Conservation (phyloP, 1,140 invertebrate genomes). For the Gryon sp. region DNA sequence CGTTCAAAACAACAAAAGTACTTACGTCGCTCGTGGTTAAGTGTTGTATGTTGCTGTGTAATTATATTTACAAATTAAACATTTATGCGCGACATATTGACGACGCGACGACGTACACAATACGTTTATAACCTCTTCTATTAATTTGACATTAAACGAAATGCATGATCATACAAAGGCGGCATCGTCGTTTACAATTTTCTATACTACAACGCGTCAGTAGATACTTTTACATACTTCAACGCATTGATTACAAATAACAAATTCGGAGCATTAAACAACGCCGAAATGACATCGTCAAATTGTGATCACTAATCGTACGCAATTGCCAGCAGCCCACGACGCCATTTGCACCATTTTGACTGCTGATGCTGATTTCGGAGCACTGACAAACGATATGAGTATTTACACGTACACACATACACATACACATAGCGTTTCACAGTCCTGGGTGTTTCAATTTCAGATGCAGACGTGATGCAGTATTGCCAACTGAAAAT, state of each 20-base stretch:
- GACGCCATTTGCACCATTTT: constrained; percentile 30
- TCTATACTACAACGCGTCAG: neutral
- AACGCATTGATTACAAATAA: too few relatives aligned
- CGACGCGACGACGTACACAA: constrained; percentile 43
- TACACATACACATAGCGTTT: too few relatives aligned
- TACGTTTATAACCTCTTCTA: constrained; percentile 51
- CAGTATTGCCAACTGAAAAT: too few relatives aligned
- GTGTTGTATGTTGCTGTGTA: constrained; percentile 10
- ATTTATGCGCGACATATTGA: constrained; percentile 27
- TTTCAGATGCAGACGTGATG: too few relatives aligned
- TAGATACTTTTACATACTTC: constrained; percentile 11
- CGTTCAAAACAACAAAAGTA: too few relatives aligned
- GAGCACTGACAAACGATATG: too few relatives aligned
- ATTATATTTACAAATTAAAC: constrained; percentile 28
- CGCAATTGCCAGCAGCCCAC: neutral
- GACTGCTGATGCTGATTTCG: neutral
- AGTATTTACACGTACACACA: too few relatives aligned
- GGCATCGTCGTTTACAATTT: constrained; percentile 6
- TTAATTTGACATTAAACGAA: constrained; percentile 17
- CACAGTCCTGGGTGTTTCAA: too few relatives aligned
- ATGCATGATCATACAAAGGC: neutral
- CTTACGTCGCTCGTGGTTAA: constrained; percentile 4
- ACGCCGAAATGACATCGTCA: neutral
- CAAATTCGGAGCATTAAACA: neutral
- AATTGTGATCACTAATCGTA: neutral